Evolutionary conservation across 2,888 invertebrate genomes (phyloP), one percentile per base, ranked within the genome.

Genomic region (Fragum sueziense): DNA sequence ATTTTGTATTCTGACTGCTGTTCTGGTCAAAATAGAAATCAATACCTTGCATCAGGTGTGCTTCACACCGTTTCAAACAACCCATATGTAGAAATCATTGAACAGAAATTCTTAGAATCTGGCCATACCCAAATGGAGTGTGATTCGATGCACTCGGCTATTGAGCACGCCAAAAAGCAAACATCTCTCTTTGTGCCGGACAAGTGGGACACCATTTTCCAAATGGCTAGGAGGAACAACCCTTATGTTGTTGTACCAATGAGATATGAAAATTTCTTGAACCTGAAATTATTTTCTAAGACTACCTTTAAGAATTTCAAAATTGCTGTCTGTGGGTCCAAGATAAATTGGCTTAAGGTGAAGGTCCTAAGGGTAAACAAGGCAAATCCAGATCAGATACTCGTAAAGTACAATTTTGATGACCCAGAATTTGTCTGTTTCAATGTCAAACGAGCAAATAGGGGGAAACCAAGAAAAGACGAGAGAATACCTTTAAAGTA

Each of bases 211-310:
- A 78, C 73, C 27, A 31, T 62, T 29, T 6, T 78, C 4, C 61
- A 69, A 1, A 69, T 73, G 69, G 73, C 78, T 11, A 59, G 78
- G 25, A 59, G 70, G 31, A 22, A 69, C 2, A 51, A 67, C 17
- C 67, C 74, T 9, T 68, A 68, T 52, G 29, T 27, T n/a, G 37
- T 68, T 11, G 37, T 57, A 41, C 41, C 41, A n/a, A n/a, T n/a
- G n/a, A n/a, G n/a, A n/a, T n/a, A n/a, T n/a, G n/a, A n/a, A n/a
- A n/a, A n/a, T n/a, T 65, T 73, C n/a, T 73, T 22, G 31, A 51
- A 72, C 29, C 22, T 72, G 29, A 72, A 72, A 27, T 20, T 2
- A 4, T 27, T 59, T 41, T 20, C 72, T 1, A 47, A 62, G 37
- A 51, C 4, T n/a, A 37, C 3, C 11, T 62, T n/a, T 22, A 72